Conservation (phyloP, 2,797 vertebrate species). For the Diplodus sargus region DNA sequence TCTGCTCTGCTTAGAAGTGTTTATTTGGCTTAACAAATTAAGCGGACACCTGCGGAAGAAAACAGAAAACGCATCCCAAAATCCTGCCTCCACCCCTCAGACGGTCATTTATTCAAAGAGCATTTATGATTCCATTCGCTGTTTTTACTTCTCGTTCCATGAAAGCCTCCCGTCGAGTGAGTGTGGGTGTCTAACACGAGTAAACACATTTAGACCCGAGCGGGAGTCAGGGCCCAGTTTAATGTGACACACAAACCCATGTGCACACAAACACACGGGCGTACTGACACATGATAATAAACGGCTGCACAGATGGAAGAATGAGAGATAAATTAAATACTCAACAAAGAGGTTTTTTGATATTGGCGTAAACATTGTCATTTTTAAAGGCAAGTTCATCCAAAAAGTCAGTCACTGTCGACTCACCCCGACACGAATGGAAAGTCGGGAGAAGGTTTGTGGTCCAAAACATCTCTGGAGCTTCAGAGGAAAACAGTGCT, state of each 20-base stretch:
- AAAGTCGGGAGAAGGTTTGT: no score
- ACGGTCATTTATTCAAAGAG: constrained; percentile 33
- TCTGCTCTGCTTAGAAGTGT: constrained; percentile 25
- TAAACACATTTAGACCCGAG: constrained; percentile 36
- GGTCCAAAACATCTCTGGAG: no score
- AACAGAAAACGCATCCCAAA: constrained; percentile 19
- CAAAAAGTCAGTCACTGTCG: no score
- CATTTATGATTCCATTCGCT: constrained; percentile 25
- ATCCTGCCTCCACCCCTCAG: constrained; percentile 5
- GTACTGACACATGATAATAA: neutral
- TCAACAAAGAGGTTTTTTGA: no score
- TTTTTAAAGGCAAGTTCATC: no score
- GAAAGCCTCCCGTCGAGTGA: constrained; percentile 33
- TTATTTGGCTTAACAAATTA: constrained; percentile 34
- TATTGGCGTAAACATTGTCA: no score
- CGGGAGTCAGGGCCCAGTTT: constrained; percentile 33
- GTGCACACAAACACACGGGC: neutral
- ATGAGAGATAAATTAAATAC: neutral
- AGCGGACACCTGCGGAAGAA: constrained; percentile 26
- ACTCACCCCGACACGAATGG: no score
- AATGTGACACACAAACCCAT: neutral
- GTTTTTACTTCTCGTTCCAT: constrained; percentile 28
- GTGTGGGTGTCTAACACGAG: constrained; percentile 41
- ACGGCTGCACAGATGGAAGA: neutral
- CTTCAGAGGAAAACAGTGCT: no score